Conservation (phyloP, 2,797 vertebrate species). For the Poecilia picta region DNA sequence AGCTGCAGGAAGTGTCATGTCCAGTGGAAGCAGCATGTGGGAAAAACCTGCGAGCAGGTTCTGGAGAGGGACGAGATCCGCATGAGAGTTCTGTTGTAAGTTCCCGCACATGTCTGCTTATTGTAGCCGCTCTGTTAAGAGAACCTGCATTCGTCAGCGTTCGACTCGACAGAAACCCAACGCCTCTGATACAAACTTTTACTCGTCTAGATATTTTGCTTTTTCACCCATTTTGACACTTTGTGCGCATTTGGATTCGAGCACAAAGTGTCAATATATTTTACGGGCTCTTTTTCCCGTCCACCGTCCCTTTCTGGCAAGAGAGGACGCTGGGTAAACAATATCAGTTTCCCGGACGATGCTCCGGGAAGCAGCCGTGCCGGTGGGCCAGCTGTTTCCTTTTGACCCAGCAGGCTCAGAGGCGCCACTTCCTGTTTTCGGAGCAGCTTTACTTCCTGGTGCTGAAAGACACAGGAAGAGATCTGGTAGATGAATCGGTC, state of each 20-base stretch:
- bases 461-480: slow-evolving; percentile 65
- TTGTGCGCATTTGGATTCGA: neutral
- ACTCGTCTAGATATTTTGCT: neutral
- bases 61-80: slow-evolving; percentile 95
- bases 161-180: neutral
- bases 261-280: too few species aligned
- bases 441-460: slow-evolving; percentile 65
- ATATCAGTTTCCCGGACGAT: slow-evolving; percentile 47
- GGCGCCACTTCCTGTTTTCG: slow-evolving; percentile 80
- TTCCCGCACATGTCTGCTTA: slow-evolving; percentile 29
- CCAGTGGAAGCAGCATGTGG: slow-evolving; percentile 94
- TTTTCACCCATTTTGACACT: neutral
- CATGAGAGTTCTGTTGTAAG: slow-evolving; percentile 95
- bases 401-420: slow-evolving; percentile 41
- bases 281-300: neutral
- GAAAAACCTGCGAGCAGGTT: slow-evolving; percentile 95
- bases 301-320: neutral
- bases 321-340: slow-evolving; percentile 53
- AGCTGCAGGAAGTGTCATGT: slow-evolving; percentile 96
- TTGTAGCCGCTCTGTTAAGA: neutral
- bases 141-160: neutral
- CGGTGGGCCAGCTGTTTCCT: slow-evolving; percentile 73
- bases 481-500: slow-evolving; percentile 46
- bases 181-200: neutral
- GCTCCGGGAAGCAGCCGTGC: slow-evolving; percentile 65